Base-by-base conservation (phyloP, 1,140 invertebrate species). In the Pseudomyrmex sp. region DNA sequence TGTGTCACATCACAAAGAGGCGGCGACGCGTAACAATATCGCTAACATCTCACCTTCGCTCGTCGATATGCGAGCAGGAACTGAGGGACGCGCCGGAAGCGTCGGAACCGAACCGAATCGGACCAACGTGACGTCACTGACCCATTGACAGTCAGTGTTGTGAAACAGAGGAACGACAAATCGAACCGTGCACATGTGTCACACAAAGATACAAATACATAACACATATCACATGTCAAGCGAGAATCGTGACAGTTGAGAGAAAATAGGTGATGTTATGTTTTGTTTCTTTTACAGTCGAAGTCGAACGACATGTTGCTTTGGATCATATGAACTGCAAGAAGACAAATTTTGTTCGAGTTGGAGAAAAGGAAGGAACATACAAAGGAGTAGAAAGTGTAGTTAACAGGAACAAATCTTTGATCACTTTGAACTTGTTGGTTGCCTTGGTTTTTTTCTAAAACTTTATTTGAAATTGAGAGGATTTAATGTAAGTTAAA, bases 1-100 rank as follows among this genome's bases (percentile, higher is more conserved):
- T 74, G 82, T 86, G 76, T 89, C 88, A 76, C 63, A 86, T 70
- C 61, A 76, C 73, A 65, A 20, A 46, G 8, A 15, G 35, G 18
- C 9, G n/a, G 15, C 74, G 48, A 50, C 62, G 62, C 26, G 62
- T 56, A 48, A 12, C 74, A n/a, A 35, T 63, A 26, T 68, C 26
- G 2, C 3, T 5, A 44, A 20, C 54, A 0, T 35, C 58, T 44
- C 50, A 35, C 12, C 54, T 23, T 62, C n/a, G 26, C 88, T 77
- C 88, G 70, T 87, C 85, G 77, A 89, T 89, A 89, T 68, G 13
- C 79, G 88, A 89, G 88, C 85, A 89, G 77, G 79, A 65, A 89
- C 88, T 89, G 85, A 87, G 59, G 59, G 58, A 20, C 35, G 23
- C 35, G 50, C 58, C 26, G 73, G 82, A 77, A 46, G 23, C 50